A percentile compares a stretch with the other conserved stretches of the same genome.
Evolutionary conservation across 2,888 invertebrate species (phyloP).

Genomic region (Linnaemya tessellans): DNA sequence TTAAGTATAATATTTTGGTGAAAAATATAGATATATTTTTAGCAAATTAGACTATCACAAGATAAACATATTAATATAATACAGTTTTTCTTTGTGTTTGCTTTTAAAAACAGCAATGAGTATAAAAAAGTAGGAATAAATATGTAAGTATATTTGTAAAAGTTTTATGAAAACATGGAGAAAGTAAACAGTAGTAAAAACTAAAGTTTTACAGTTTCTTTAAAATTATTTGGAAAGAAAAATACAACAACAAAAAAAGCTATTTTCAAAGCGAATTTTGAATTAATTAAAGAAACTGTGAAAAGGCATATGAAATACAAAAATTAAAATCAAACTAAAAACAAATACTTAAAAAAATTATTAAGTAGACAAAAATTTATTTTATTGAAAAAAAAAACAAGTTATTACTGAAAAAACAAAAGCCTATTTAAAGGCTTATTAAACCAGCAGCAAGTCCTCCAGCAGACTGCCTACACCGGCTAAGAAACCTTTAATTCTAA

Average conservation of each 20-base stretch:
- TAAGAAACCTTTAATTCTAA: constrained; percentile 35
- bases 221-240: not conserved
- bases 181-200: constrained; percentile 44
- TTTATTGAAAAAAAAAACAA: not conserved
- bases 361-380: not conserved
- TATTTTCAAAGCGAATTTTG: constrained; percentile 1
- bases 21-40: constrained; percentile 47
- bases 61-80: constrained; percentile 62
- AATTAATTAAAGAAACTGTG: constrained; percentile 42
- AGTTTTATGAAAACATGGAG: not conserved
- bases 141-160: not conserved
- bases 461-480: not conserved
- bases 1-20: constrained; percentile 46
- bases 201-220: constrained; percentile 40
- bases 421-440: constrained; percentile 10
- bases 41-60: constrained; percentile 55
- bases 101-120: constrained; percentile 41
- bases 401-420: not conserved
- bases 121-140: constrained; percentile 18
- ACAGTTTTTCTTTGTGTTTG: constrained; percentile 78
- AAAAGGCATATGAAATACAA: not conserved
- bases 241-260: not conserved
- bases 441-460: not conserved
- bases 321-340: not conserved
- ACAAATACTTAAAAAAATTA: too few species aligned